A percentile compares a stretch with the other conserved stretches of the same genome.
Conservation (phyloP, 2,888 invertebrate species). For the Colostygia pectinataria region DNA sequence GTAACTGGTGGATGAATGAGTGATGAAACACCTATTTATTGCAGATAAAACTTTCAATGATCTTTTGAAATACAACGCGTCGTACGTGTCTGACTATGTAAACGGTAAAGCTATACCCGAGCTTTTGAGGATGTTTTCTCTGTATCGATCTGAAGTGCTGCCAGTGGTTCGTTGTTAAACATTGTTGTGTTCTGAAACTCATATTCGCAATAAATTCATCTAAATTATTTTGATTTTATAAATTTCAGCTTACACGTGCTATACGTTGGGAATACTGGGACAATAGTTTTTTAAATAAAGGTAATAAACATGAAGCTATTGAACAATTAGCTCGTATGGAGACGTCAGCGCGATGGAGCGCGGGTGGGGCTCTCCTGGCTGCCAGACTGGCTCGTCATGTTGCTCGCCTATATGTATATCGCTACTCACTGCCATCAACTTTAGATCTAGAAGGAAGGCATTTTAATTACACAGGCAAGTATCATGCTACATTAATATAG, state of each 20-base stretch:
- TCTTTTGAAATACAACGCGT: slow-evolving; percentile 79
- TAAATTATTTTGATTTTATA: neutral
- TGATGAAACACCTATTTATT: slow-evolving; percentile 38
- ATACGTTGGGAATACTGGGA: slow-evolving; percentile 84
- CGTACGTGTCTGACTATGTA: slow-evolving; percentile 81
- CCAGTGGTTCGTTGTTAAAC: slow-evolving; percentile 54
- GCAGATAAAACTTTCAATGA: slow-evolving; percentile 83
- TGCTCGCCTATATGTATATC: slow-evolving; percentile 81
- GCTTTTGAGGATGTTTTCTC: slow-evolving; percentile 68
- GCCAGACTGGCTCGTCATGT: slow-evolving; percentile 76
- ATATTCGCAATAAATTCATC: neutral
- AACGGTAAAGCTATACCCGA: slow-evolving; percentile 83
- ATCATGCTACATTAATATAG: no score
- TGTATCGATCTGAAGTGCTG: slow-evolving; percentile 49
- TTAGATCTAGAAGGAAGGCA: slow-evolving; percentile 67
- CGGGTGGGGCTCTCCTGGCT: slow-evolving; percentile 80
- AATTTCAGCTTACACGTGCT: slow-evolving; percentile 65
- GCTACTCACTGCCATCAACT: slow-evolving; percentile 75
- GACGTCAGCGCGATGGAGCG: slow-evolving; percentile 82
- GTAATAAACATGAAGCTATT: slow-evolving; percentile 60
- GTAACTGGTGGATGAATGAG: neutral
- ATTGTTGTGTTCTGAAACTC: no score
- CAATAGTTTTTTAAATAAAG: slow-evolving; percentile 46
- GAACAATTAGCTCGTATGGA: slow-evolving; percentile 80
- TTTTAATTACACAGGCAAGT: slow-evolving; percentile 78